Evolutionary conservation across 2,797 vertebrate species (phyloP).

Genomic region (Alosa sapidissima): DNA sequence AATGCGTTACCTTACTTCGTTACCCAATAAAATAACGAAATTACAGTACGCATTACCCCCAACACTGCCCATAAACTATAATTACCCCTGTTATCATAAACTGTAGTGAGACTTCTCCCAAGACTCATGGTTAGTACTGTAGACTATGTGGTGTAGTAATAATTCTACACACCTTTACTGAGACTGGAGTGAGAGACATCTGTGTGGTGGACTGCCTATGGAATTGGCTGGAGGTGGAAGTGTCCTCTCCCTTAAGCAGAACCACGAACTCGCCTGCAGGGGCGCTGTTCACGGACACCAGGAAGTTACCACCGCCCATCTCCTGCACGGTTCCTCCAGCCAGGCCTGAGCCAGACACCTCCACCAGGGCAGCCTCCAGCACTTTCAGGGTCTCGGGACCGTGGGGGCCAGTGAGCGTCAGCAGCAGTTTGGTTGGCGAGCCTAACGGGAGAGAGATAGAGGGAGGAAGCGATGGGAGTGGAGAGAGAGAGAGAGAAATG

Average conservation of each 20-base stretch:
- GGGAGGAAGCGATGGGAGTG: background rate
- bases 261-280: slow-evolving; percentile 71
- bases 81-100: too few relatives aligned
- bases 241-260: slow-evolving; percentile 65
- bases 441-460: slow-evolving; percentile 52
- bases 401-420: slow-evolving; percentile 66
- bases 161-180: slow-evolving; percentile 60
- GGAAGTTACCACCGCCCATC: slow-evolving; percentile 61
- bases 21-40: too few relatives aligned
- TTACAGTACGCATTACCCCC: too few relatives aligned
- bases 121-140: too few relatives aligned
- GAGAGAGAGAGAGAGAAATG: too few relatives aligned
- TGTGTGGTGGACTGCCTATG: slow-evolving; percentile 75
- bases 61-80: too few relatives aligned
- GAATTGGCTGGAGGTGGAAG: slow-evolving; percentile 57
- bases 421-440: slow-evolving; percentile 59
- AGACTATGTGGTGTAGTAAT: too few relatives aligned
- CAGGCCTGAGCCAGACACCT: slow-evolving; percentile 54
- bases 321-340: slow-evolving; percentile 51
- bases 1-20: too few relatives aligned
- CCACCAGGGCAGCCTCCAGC: slow-evolving; percentile 55
- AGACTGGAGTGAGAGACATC: slow-evolving; percentile 68
- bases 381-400: slow-evolving; percentile 61
- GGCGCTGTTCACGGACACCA: slow-evolving; percentile 61
- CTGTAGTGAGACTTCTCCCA: too few relatives aligned